Conservation (phyloP, 2,113 vertebrate genomes). For the Cryptotis parvus region DNA sequence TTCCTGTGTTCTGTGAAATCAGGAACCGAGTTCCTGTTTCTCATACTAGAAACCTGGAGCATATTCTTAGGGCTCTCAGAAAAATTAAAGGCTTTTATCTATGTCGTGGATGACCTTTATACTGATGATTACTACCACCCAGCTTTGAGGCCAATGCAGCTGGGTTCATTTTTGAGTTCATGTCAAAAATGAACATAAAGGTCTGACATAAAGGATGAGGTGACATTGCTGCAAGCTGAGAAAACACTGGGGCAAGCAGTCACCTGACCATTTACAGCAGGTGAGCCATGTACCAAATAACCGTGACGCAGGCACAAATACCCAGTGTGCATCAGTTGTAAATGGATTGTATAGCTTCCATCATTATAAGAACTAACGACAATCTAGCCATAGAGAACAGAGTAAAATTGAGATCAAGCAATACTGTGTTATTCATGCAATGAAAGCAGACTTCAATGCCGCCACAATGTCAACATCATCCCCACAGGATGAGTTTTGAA, state of each 20-base stretch:
- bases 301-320: not conserved
- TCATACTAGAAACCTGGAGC: not conserved
- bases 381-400: not conserved
- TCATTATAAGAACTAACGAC: not conserved
- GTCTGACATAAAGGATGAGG: not conserved
- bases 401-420: constrained; percentile 25
- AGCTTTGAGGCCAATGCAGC: not conserved
- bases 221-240: not conserved
- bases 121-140: not conserved
- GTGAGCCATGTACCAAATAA: constrained; percentile 18
- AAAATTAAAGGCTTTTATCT: not conserved
- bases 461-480: not conserved
- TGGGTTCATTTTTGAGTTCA: constrained; percentile 35
- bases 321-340: not conserved
- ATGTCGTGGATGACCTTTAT: not conserved
- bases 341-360: not conserved
- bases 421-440: not conserved
- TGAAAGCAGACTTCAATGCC: constrained; percentile 3
- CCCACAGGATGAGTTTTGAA: not conserved
- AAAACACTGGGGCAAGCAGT: not conserved
- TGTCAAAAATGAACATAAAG: too few species aligned
- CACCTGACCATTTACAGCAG: too few species aligned
- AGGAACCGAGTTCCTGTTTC: not conserved
- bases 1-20: constrained; percentile 16
- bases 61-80: not conserved